Evolutionary conservation across 1,140 invertebrate species (phyloP), one percentile per base, ranked within the genome.

Genomic region (Solen grandis): DNA sequence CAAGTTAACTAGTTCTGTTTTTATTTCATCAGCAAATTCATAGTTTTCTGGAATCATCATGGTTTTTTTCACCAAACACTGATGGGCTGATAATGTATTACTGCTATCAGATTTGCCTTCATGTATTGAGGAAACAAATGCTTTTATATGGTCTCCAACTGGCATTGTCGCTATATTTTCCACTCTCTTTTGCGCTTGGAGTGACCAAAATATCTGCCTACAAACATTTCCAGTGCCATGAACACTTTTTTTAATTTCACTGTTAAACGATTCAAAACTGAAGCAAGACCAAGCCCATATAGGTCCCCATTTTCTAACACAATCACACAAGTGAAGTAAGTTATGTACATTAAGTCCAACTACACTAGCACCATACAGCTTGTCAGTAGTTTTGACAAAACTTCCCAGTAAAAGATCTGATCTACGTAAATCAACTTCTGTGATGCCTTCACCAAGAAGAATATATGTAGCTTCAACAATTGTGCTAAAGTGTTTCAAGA

Each of bases 391-490:
- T 36, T 36, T 59, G 5, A 59, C 52, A 60, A 78, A 78, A 13
- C 13, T 52, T 2, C 16, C 2, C 4, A 69, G 25, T 8, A 69
- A 35, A 3, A 50, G 19, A 16, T 78, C 13, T 25, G 63, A 50
- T 46, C 63, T 52, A 5, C 22, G 4, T 0, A 46, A 19, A 22
- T 78, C 35, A 0, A 14, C 19, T n/a, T 14, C 5, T 59, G 65
- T 33, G 29, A 79, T 79, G 14, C 36, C 36, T 19, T 79, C 65
- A 5, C 38, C 31, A 14, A 79, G 66, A 8, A 79, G 38, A 16
- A 69, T 79, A 38, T 69, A 79, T 41, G 36, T 60, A n/a, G 33
- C 65, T 46, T 79, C 74, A 13, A 46, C 72, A 19, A 75, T 52
- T 36, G 52, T 69, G 16, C 25, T 25, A 31, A 65, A 82, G 38